These are phyloP conservation scores for Enteromius mattozi DNA, from an alignment of 2,797 vertebrate genomes.

Conservation along the genomic window DNA sequence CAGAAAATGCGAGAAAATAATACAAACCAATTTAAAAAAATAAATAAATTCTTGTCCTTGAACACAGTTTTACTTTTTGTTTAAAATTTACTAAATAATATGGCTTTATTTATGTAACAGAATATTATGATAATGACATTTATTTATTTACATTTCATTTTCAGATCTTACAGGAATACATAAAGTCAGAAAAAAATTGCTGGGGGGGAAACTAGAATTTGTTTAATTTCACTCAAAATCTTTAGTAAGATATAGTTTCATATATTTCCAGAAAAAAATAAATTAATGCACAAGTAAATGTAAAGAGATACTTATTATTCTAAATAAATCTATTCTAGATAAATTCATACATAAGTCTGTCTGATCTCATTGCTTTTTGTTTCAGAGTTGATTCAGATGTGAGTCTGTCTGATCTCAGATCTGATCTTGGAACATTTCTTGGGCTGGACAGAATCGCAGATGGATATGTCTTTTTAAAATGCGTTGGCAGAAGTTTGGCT, in stretches of 20 bases:
- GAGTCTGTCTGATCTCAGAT: conserved; percentile 82
- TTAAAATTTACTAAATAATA: background rate
- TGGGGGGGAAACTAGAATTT: background rate
- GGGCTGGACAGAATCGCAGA: conserved; percentile 77
- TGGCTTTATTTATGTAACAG: background rate
- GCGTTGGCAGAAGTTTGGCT: conserved; percentile 89
- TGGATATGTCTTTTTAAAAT: conserved; percentile 90
- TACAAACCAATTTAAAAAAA: background rate
- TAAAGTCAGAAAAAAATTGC: no score
- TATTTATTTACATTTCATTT: background rate
- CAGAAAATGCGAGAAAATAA: background rate
- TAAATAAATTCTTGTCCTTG: background rate
- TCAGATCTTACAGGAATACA: no score
- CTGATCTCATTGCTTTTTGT: conserved; percentile 53
- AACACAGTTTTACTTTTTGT: background rate
- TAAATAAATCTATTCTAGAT: no score
- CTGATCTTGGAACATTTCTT: conserved; percentile 80
- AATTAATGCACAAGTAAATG: background rate
- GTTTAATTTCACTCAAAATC: background rate
- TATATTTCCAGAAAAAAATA: no score
- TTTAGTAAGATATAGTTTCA: background rate
- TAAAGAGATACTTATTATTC: background rate
- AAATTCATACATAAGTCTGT: background rate
- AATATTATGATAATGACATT: background rate
- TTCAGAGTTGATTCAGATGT: conserved; percentile 86